Conservation (phyloP, 1,140 invertebrate species). For the Zaprionus ornatus region DNA sequence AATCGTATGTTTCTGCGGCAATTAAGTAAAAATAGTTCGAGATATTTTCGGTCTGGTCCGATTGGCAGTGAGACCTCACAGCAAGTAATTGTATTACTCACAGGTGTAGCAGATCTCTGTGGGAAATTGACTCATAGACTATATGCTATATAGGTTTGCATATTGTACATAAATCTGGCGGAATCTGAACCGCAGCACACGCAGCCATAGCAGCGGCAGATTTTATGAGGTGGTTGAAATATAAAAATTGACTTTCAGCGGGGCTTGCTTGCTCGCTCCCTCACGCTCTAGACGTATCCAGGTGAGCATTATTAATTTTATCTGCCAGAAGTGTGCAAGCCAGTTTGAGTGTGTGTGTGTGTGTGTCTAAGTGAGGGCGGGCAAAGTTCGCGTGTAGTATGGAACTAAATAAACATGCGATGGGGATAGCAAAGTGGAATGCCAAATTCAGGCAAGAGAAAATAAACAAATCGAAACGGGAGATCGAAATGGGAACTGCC, state of each 20-base stretch:
- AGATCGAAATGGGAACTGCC: conserved; percentile 12
- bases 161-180: conserved; percentile 9
- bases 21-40: conserved; percentile 68
- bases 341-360: background rate
- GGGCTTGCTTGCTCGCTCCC: conserved; percentile 18
- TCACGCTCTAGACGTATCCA: conserved; percentile 38
- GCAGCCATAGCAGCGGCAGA: conserved; percentile 1
- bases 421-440: conserved; percentile 38
- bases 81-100: conserved; percentile 30
- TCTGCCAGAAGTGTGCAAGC: conserved; percentile 38
- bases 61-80: conserved; percentile 32
- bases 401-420: conserved; percentile 32
- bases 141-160: conserved; percentile 16
- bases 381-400: conserved; percentile 50
- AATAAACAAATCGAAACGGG: conserved; percentile 54
- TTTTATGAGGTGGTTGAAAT: conserved; percentile 47
- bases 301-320: conserved; percentile 73
- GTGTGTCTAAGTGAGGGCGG: conserved; percentile 26
- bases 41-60: conserved; percentile 45
- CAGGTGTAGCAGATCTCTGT: conserved; percentile 31
- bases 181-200: conserved; percentile 28
- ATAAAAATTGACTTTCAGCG: conserved; percentile 44
- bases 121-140: conserved; percentile 53
- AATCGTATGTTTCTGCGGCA: conserved; percentile 51
- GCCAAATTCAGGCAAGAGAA: conserved; percentile 35